Evolutionary conservation across 2,113 vertebrate species (phyloP).

Genomic region (Polypterus bichir): DNA sequence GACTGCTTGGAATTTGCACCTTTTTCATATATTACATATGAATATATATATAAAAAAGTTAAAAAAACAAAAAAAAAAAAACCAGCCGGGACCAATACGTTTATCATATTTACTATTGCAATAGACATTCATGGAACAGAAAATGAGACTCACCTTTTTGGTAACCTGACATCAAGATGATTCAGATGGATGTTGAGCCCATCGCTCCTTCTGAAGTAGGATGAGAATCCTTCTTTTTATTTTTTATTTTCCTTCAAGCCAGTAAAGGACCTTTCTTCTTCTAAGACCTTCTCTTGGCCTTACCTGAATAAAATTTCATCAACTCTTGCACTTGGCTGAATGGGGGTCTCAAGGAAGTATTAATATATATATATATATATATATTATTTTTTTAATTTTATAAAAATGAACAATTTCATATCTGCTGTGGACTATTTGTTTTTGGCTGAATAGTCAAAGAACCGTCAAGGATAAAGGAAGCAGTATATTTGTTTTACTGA

Average conservation of each 20-base stretch:
- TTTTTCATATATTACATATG: conserved; percentile 57
- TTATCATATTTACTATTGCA: conserved; percentile 53
- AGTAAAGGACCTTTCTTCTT: conserved; percentile 29
- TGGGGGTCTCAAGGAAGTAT: conserved; percentile 53
- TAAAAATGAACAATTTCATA: conserved; percentile 48
- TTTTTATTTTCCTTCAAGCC: conserved; percentile 32
- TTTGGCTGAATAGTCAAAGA: conserved; percentile 28
- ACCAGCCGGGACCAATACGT: conserved; percentile 50
- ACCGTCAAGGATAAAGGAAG: conserved; percentile 44
- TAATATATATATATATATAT: conserved; percentile 4
- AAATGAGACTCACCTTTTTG: conserved; percentile 52
- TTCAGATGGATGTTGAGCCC: conserved; percentile 28
- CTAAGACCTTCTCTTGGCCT: conserved; percentile 28
- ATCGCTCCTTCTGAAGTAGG: no score
- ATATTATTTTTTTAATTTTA: conserved; percentile 26
- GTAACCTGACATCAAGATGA: conserved; percentile 37
- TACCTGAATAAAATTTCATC: conserved; percentile 31
- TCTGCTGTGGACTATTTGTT: conserved; percentile 67
- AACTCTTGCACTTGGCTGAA: conserved; percentile 35
- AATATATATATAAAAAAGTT: conserved; percentile 32
- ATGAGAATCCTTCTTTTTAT: not conserved
- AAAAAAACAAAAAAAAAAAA: conserved; percentile 28
- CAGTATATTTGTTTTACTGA: conserved; percentile 22
- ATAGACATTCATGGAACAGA: conserved; percentile 53
- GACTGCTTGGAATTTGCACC: conserved; percentile 63